A percentile compares a stretch with the other conserved stretches of the same genome.
phyloP scores from a whole-genome alignment of 2,888 invertebrate genomes.

The Oithona nana region DNA sequence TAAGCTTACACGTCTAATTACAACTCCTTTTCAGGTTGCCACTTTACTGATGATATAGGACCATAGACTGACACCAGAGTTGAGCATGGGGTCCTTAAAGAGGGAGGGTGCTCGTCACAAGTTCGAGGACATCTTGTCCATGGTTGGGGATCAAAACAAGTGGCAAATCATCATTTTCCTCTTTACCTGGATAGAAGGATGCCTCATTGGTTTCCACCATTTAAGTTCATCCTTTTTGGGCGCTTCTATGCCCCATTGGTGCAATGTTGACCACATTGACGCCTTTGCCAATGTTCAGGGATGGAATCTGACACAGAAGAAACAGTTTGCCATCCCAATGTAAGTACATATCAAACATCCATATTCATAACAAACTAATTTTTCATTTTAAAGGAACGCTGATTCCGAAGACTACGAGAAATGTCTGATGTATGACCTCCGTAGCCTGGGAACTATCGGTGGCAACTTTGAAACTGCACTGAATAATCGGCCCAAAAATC shows the following conservation, averaged over 20 bases:
- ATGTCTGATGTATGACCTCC: slow-evolving; percentile 10
- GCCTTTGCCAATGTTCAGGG: neutral
- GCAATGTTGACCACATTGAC: slow-evolving; percentile 1
- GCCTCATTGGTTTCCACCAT: slow-evolving; percentile 12
- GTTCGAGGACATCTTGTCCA: slow-evolving; percentile 15
- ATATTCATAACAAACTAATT: no score
- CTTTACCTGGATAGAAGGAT: slow-evolving; percentile 10
- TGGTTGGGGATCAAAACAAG: slow-evolving; percentile 15
- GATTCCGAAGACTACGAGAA: neutral
- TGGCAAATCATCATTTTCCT: slow-evolving; percentile 17
- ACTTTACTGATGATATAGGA: no score
- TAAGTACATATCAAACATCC: neutral
- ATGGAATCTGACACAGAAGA: no score
- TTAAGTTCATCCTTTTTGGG: slow-evolving; percentile 7
- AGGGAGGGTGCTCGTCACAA: no score
- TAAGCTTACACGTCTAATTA: no score
- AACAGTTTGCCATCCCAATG: slow-evolving; percentile 13
- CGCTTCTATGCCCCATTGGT: slow-evolving; percentile 8
- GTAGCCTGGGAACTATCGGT: neutral
- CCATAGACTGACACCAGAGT: no score
- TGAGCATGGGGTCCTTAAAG: no score
- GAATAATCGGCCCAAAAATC: neutral
- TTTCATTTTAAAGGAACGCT: neutral
- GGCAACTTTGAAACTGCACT: neutral
- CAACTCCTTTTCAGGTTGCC: no score